Evolutionary conservation across 2,113 vertebrate genomes (phyloP).

Genomic region (Nyctibius bracteatus): DNA sequence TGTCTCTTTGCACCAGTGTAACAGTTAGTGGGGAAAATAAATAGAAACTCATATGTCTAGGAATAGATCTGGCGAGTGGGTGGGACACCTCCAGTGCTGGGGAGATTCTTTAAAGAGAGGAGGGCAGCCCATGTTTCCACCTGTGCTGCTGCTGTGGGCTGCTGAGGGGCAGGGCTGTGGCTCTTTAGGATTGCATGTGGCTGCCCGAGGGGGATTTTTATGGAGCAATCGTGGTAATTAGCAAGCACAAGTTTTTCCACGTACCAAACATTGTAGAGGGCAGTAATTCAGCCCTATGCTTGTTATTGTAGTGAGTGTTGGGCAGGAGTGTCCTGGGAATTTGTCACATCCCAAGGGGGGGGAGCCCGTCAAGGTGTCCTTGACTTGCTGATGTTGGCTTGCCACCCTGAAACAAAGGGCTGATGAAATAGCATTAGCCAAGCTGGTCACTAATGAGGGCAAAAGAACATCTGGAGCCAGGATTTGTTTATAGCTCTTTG

Average conservation of each 20-base stretch:
- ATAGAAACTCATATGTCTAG: slow-evolving; percentile 43
- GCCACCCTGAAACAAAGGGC: slow-evolving; percentile 55
- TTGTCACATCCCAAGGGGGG: slow-evolving; percentile 4
- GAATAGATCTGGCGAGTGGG: slow-evolving; percentile 18
- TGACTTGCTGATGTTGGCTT: slow-evolving; percentile 53
- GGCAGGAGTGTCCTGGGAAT: slow-evolving; percentile 55
- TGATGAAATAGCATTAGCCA: slow-evolving; percentile 56
- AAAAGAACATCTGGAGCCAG: slow-evolving; percentile 48
- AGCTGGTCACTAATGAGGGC: slow-evolving; percentile 53
- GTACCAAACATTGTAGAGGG: slow-evolving; percentile 57
- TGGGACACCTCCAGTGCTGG: background rate
- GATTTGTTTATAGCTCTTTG: slow-evolving; percentile 56
- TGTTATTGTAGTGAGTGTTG: slow-evolving; percentile 47
- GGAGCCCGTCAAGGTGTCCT: slow-evolving; percentile 46
- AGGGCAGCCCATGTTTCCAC: background rate
- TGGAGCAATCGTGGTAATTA: slow-evolving; percentile 30
- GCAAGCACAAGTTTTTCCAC: slow-evolving; percentile 59
- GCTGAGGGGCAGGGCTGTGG: background rate
- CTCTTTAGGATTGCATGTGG: background rate
- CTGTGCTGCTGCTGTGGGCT: background rate
- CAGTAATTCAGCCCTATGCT: slow-evolving; percentile 23
- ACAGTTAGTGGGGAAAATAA: slow-evolving; percentile 24
- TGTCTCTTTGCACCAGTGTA: background rate
- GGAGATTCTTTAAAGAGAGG: slow-evolving; percentile 13
- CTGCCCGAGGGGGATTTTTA: background rate